These are phyloP conservation scores for Limonius californicus DNA, from an alignment of 1,140 invertebrate species.

Conservation along the genomic window DNA sequence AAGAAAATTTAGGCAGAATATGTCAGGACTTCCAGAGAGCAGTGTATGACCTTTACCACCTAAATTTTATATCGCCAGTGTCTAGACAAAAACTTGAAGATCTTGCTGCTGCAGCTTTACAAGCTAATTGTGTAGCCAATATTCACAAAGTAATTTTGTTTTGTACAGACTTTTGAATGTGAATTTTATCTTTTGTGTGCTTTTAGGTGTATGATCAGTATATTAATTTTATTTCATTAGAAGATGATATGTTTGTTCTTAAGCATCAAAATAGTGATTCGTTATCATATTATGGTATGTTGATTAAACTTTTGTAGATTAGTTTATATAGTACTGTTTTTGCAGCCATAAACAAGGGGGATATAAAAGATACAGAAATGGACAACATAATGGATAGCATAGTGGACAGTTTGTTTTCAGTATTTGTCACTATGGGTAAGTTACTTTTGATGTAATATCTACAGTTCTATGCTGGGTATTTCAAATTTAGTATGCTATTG, in stretches of 20 bases:
- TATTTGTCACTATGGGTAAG: constrained; percentile 90
- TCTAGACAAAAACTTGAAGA: constrained; percentile 93
- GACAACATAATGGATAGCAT: constrained; percentile 90
- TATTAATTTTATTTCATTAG: constrained; percentile 96
- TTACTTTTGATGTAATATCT: too few species aligned
- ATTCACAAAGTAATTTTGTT: constrained; percentile 76
- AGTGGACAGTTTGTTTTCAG: constrained; percentile 94
- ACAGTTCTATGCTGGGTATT: too few species aligned
- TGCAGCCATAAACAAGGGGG: constrained; percentile 84
- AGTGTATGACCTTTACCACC: constrained; percentile 92
- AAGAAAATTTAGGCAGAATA: constrained; percentile 94
- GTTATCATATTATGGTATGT: constrained; percentile 89
- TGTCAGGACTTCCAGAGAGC: constrained; percentile 88
- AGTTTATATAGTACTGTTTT: neutral
- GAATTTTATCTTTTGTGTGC: constrained; percentile 25
- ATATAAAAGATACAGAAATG: constrained; percentile 95
- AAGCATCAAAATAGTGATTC: constrained; percentile 87
- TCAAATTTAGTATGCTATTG: too few species aligned
- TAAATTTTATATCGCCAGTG: constrained; percentile 98
- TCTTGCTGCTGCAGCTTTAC: constrained; percentile 85
- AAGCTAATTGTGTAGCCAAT: constrained; percentile 80
- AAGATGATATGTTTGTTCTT: constrained; percentile 96
- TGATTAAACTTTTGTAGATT: constrained; percentile 28
- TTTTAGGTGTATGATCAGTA: constrained; percentile 91
- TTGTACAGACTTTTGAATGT: constrained; percentile 8